These are phyloP conservation scores for Caenorhabditis wallacei DNA, from an alignment of 2,888 invertebrate species.

Conservation along the genomic window DNA sequence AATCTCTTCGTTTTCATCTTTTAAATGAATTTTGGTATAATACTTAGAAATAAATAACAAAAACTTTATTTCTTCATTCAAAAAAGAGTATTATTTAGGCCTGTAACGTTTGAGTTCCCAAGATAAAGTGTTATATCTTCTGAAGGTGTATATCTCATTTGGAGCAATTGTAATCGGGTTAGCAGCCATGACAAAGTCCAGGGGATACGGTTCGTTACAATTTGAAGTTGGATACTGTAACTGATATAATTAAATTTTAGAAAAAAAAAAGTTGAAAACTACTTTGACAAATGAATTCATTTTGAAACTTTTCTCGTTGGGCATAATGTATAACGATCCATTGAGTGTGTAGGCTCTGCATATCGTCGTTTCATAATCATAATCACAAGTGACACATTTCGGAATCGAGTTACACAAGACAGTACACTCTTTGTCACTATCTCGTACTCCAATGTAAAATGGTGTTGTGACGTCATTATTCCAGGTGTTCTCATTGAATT, in stretches of 20 bases:
- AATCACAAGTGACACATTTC: neutral
- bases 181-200: too few relatives aligned
- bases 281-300: neutral
- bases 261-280: too few relatives aligned
- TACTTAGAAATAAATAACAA: too few relatives aligned
- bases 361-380: neutral
- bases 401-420: neutral
- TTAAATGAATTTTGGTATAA: too few relatives aligned
- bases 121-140: too few relatives aligned
- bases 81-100: too few relatives aligned
- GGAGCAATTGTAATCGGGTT: too few relatives aligned
- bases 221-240: neutral
- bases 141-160: too few relatives aligned
- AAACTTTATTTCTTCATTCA: too few relatives aligned
- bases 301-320: neutral
- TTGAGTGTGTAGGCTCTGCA: neutral
- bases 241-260: neutral
- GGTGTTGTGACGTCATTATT: neutral
- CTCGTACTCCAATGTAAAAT: neutral
- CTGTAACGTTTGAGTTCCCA: too few relatives aligned
- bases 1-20: too few relatives aligned
- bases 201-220: too few relatives aligned
- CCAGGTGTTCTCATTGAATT: neutral
- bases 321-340: neutral
- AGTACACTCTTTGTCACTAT: neutral